phyloP scores from a whole-genome alignment of 2,888 invertebrate species.

The Desoria tigrina region DNA sequence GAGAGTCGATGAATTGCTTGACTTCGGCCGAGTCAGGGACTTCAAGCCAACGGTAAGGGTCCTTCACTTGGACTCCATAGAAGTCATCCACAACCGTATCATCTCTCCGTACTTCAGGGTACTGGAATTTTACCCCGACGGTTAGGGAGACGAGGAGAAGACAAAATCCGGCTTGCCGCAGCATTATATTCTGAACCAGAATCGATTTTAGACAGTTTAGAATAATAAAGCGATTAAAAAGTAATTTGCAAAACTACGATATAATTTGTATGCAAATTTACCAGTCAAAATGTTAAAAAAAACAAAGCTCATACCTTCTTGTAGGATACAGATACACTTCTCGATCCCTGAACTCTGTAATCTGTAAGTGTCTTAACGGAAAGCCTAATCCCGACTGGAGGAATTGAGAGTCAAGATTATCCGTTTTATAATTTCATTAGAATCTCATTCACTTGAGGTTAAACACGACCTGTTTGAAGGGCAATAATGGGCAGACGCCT shows the following conservation, averaged over 20 bases:
- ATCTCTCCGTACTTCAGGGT: conserved; percentile 78
- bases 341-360: too few relatives aligned
- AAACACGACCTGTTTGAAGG: conserved; percentile 11
- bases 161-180: not conserved
- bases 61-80: conserved; percentile 72
- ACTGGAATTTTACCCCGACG: conserved; percentile 56
- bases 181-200: not conserved
- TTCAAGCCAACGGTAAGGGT: conserved; percentile 52
- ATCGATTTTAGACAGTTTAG: not conserved
- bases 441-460: conserved; percentile 1
- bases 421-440: conserved; percentile 3
- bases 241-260: too few relatives aligned
- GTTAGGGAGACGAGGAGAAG: conserved; percentile 2
- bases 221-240: too few relatives aligned
- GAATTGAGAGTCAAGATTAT: not conserved
- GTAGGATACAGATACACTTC: not conserved
- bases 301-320: not conserved
- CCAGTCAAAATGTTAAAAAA: not conserved
- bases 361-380: conserved; percentile 8
- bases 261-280: conserved; percentile 10
- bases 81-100: conserved; percentile 75
- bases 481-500: conserved; percentile 12
- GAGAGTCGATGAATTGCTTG: conserved; percentile 40
- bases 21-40: conserved; percentile 45
- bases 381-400: conserved; percentile 7